Percentiles rank a stretch among this genome's conserved stretches.
Evolutionary conservation across 1,140 invertebrate species (phyloP).

Genomic region (Ips typographus): DNA sequence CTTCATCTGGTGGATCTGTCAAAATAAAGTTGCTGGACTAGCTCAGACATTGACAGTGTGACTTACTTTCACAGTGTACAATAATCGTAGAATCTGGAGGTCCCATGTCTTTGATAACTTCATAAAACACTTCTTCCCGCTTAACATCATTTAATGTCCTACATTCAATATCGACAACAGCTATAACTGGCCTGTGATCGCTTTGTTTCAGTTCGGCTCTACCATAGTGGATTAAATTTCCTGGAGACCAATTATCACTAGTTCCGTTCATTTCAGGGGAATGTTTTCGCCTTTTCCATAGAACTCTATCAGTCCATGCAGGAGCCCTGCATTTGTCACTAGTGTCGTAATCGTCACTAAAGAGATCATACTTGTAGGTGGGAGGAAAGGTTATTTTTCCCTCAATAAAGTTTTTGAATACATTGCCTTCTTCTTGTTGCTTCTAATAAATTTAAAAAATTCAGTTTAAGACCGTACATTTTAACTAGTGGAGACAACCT

Average conservation of each 20-base stretch:
- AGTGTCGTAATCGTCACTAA: constrained; percentile 99
- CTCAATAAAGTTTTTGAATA: constrained; percentile 95
- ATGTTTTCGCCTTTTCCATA: constrained; percentile 83
- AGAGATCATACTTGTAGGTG: constrained; percentile 99
- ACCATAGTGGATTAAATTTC: constrained; percentile 87
- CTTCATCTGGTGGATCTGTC: constrained; percentile 32
- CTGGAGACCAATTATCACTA: constrained; percentile 55
- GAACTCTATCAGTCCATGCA: constrained; percentile 96
- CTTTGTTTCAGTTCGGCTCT: constrained; percentile 95
- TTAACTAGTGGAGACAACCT: constrained; percentile 43
- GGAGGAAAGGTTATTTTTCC: constrained; percentile 91
- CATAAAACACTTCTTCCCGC: constrained; percentile 74
- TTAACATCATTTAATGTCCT: constrained; percentile 73
- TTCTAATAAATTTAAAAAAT: constrained; percentile 49
- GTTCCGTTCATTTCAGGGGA: constrained; percentile 60
- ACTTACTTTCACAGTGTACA: constrained; percentile 57
- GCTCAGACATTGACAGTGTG: background rate
- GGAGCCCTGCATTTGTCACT: constrained; percentile 97
- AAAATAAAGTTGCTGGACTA: constrained; percentile 33
- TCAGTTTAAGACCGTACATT: constrained; percentile 7
- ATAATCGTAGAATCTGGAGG: constrained; percentile 96
- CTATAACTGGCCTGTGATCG: constrained; percentile 94
- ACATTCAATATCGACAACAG: constrained; percentile 85
- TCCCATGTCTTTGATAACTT: constrained; percentile 83
- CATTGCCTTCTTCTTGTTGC: constrained; percentile 78